Percentiles rank a stretch among this genome's conserved stretches.
phyloP scores from a whole-genome alignment of 1,140 invertebrate genomes.

The Leptopilina boulardi region DNA sequence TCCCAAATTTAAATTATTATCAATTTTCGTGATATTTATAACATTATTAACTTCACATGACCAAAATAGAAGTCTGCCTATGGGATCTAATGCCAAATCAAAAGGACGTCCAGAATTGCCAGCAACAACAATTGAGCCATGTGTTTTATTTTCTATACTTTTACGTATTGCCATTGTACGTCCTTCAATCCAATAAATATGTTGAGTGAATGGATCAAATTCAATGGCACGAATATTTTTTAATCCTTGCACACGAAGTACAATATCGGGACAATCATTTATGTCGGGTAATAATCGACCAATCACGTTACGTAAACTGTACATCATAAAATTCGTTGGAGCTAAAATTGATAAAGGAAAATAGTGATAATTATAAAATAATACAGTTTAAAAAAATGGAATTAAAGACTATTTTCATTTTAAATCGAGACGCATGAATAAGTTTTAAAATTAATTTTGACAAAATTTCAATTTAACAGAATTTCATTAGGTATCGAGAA shows the following conservation, averaged over 20 bases:
- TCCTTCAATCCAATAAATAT: conserved; percentile 92
- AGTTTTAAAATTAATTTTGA: too few relatives aligned
- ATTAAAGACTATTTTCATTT: too few relatives aligned
- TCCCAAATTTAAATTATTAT: conserved; percentile 82
- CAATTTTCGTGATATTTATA: conserved; percentile 90
- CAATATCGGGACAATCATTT: conserved; percentile 87
- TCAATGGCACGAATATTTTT: conserved; percentile 89
- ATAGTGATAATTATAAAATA: background rate
- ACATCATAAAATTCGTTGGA: conserved; percentile 90
- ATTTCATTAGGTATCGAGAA: too few relatives aligned
- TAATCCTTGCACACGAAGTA: conserved; percentile 86
- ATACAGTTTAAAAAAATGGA: too few relatives aligned
- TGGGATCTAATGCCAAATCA: conserved; percentile 91
- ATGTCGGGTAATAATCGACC: conserved; percentile 86
- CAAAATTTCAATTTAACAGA: too few relatives aligned
- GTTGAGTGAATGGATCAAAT: conserved; percentile 87
- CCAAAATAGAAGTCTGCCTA: conserved; percentile 91
- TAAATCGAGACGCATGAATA: too few relatives aligned
- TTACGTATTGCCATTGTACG: conserved; percentile 85
- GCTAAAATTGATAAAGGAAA: conserved; percentile 76
- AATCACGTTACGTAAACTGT: conserved; percentile 89
- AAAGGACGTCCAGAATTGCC: conserved; percentile 79
- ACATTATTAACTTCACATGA: conserved; percentile 88
- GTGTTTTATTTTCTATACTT: conserved; percentile 82
- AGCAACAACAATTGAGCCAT: conserved; percentile 79